phyloP scores from a whole-genome alignment of 1,140 invertebrate genomes.

The Trigoniulus corallinus region DNA sequence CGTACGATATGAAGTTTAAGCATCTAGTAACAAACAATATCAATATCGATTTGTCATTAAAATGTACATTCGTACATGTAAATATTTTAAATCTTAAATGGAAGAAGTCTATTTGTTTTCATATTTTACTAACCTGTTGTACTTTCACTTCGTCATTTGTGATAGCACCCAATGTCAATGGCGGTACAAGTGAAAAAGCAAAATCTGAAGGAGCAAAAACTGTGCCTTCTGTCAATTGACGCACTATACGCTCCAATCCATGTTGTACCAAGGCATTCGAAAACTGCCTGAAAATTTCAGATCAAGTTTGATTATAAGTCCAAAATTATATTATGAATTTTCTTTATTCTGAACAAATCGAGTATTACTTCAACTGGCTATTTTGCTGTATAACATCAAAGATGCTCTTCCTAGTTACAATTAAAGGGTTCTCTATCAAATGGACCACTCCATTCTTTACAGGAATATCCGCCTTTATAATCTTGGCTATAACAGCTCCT shows the following conservation, averaged over 20 bases:
- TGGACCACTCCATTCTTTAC: constrained; percentile 83
- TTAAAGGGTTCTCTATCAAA: constrained; percentile 71
- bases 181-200: background rate
- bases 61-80: no score
- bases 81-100: no score
- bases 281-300: background rate
- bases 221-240: background rate
- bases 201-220: background rate
- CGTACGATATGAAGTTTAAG: constrained; percentile 59
- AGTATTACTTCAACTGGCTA: background rate
- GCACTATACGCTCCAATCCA: background rate
- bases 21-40: no score
- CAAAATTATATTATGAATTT: background rate
- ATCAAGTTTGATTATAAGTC: no score
- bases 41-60: no score
- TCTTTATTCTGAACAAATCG: background rate
- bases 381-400: constrained; percentile 68
- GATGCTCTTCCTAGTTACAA: constrained; percentile 71
- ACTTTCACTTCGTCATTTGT: background rate
- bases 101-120: no score
- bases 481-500: constrained; percentile 68
- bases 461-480: constrained; percentile 78
- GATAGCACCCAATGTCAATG: background rate
- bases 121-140: no score
- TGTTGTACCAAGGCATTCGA: background rate